Evolutionary conservation across 2,797 vertebrate species (phyloP).

Genomic region (Pogonophryne albipinna): DNA sequence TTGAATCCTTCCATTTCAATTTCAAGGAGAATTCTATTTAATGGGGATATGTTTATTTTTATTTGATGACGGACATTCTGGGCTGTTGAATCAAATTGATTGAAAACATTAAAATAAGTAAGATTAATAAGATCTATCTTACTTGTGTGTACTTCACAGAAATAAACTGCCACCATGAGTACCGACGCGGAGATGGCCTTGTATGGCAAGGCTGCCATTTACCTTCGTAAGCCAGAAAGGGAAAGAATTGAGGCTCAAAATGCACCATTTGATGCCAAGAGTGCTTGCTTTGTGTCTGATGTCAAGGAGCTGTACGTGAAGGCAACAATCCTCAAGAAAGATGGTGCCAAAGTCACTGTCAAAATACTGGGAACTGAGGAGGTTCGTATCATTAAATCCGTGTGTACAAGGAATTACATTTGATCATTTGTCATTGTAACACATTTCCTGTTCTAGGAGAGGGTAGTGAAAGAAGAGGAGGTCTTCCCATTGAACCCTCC

Average conservation of each 20-base stretch:
- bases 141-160: no score
- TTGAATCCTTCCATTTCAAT: no score
- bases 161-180: slow-evolving; percentile 68
- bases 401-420: not conserved
- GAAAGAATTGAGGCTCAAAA: no score
- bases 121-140: no score
- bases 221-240: no score
- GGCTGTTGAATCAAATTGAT: no score
- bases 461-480: slow-evolving; percentile 85
- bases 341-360: slow-evolving; percentile 85
- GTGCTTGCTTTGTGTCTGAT: slow-evolving; percentile 86
- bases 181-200: slow-evolving; percentile 82
- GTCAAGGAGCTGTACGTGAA: slow-evolving; percentile 88
- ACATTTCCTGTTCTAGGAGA: slow-evolving; percentile 72
- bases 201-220: no score
- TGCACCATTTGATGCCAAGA: slow-evolving; percentile 70
- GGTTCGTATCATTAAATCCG: slow-evolving; percentile 47
- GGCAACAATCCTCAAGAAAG: slow-evolving; percentile 83
- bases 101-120: no score
- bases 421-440: slow-evolving; percentile 18
- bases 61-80: no score
- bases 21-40: no score
- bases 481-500: slow-evolving; percentile 84
- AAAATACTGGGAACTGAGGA: slow-evolving; percentile 77
- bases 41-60: no score